Conservation (phyloP, 2,888 invertebrate species). For the Epistrophella euchroma region DNA sequence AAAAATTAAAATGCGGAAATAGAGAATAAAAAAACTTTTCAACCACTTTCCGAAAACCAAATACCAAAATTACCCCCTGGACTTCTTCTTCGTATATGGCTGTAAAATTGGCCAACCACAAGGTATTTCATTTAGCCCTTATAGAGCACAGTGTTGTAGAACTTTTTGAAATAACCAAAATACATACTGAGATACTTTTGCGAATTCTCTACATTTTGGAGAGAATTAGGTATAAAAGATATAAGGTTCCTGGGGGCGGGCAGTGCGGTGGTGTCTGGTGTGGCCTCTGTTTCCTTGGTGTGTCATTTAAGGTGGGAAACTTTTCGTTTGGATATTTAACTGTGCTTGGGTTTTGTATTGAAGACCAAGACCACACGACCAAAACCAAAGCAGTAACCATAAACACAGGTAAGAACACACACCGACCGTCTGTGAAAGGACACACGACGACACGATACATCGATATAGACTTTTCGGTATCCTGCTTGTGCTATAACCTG, state of each 20-base stretch:
- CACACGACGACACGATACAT: conserved; percentile 11
- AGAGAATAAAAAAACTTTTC: conserved; percentile 41
- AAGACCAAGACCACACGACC: conserved; percentile 40
- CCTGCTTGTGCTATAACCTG: not conserved
- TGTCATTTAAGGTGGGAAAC: conserved; percentile 58
- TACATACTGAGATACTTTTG: conserved; percentile 37
- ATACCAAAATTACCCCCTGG: conserved; percentile 9
- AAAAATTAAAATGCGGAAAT: conserved; percentile 9
- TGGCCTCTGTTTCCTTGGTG: conserved; percentile 25
- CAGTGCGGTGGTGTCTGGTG: too few species aligned
- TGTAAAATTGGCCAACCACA: conserved; percentile 66
- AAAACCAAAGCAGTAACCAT: conserved; percentile 56
- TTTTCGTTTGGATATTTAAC: conserved; percentile 63
- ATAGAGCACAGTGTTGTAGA: conserved; percentile 25
- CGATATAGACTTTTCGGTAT: conserved; percentile 42
- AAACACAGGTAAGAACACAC: conserved; percentile 49
- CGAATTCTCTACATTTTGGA: conserved; percentile 1
- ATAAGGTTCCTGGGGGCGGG: not conserved
- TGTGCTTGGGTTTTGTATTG: conserved; percentile 22
- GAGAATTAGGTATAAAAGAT: too few species aligned
- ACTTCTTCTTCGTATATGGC: not conserved
- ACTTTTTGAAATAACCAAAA: conserved; percentile 29
- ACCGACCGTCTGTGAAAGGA: conserved; percentile 1
- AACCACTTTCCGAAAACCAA: conserved; percentile 59
- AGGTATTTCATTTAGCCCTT: conserved; percentile 59